Conservation (phyloP, 2,888 invertebrate genomes). For the Glyphotaelius pellucidus region DNA sequence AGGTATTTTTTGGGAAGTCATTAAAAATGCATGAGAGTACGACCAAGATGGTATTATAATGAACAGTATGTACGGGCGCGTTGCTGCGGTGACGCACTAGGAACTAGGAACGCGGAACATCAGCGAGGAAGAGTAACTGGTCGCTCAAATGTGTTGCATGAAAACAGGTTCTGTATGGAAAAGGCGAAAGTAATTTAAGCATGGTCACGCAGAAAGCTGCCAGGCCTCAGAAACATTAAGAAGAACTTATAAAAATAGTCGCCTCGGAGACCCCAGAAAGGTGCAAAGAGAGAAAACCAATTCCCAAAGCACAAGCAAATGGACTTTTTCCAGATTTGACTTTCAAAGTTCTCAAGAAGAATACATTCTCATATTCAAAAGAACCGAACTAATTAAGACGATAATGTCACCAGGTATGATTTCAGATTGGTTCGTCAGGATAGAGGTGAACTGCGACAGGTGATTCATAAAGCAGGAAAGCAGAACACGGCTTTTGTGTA, state of each 20-base stretch:
- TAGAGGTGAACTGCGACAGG: too few species aligned
- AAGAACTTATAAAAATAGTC: neutral
- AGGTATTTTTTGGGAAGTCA: neutral
- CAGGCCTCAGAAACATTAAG: neutral
- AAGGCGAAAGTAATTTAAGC: conserved; percentile 6
- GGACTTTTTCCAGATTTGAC: too few species aligned
- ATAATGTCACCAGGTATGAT: too few species aligned
- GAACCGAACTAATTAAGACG: too few species aligned
- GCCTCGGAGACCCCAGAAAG: neutral
- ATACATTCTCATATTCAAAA: too few species aligned
- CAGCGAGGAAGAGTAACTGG: neutral
- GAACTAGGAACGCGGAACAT: conserved; percentile 6
- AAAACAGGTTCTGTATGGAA: neutral
- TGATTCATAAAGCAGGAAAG: too few species aligned
- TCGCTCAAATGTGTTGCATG: neutral
- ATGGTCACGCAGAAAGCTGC: neutral
- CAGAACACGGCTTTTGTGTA: too few species aligned
- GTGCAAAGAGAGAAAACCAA: neutral
- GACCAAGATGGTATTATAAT: neutral
- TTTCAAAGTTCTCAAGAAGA: too few species aligned
- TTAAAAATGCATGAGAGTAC: neutral
- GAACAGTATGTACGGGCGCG: neutral
- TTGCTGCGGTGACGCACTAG: neutral
- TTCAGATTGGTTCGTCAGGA: too few species aligned
- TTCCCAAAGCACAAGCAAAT: too few species aligned